Evolutionary conservation across 2,888 invertebrate genomes (phyloP).

Genomic region (Abrostola triplasia): DNA sequence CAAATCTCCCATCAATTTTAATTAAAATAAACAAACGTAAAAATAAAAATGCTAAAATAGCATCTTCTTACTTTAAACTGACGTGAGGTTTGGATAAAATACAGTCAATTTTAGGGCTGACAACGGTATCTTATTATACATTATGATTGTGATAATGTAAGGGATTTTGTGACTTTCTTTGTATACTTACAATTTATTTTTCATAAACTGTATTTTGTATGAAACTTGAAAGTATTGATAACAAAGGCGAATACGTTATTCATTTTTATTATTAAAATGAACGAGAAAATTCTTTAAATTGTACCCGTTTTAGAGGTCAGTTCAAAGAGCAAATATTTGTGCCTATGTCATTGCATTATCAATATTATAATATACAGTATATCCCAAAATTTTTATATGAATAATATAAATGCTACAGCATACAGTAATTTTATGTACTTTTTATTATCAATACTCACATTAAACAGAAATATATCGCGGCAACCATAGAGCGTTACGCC

Average conservation of each 20-base stretch:
- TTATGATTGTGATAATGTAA: not conserved
- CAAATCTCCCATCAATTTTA: slow-evolving; percentile 23
- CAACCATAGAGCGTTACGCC: slow-evolving; percentile 33
- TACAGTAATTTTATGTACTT: not conserved
- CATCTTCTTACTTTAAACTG: slow-evolving; percentile 4
- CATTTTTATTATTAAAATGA: not conserved
- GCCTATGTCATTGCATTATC: not conserved
- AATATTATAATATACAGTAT: not conserved
- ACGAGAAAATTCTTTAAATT: no score
- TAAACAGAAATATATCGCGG: slow-evolving; percentile 19
- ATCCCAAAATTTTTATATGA: not conserved
- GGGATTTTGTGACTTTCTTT: slow-evolving; percentile 1
- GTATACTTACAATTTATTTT: not conserved
- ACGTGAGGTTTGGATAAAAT: slow-evolving; percentile 4
- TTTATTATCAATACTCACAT: slow-evolving; percentile 15
- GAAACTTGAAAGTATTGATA: slow-evolving; percentile 1
- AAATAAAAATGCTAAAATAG: slow-evolving; percentile 12
- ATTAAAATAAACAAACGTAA: slow-evolving; percentile 16
- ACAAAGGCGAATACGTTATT: not conserved
- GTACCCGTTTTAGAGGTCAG: no score
- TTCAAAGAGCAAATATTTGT: no score
- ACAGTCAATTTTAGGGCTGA: slow-evolving; percentile 13
- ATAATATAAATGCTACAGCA: not conserved
- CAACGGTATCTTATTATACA: not conserved
- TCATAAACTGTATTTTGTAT: not conserved